phyloP scores from a whole-genome alignment of 2,113 vertebrate genomes.

The Ameiurus melas region DNA sequence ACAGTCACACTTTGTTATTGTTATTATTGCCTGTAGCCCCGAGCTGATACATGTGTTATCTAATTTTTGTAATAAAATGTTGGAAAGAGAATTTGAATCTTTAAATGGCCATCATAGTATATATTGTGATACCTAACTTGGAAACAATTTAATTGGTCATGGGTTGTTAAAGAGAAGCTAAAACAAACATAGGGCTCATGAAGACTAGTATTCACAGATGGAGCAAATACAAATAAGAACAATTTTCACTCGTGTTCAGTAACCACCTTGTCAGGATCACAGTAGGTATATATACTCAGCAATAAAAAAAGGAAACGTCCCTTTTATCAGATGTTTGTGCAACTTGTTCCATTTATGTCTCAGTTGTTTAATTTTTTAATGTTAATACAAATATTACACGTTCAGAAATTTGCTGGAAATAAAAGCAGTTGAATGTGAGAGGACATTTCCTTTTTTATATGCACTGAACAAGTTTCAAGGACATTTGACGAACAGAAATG shows the following conservation, averaged over 20 bases:
- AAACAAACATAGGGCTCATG: background rate
- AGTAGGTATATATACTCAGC: no score
- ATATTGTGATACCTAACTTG: background rate
- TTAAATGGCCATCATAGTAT: background rate
- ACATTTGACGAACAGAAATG: no score
- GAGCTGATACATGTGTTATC: slow-evolving; percentile 36
- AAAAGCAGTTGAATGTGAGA: no score
- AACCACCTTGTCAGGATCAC: no score
- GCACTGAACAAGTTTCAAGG: no score
- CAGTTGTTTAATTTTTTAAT: no score
- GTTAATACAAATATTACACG: no score
- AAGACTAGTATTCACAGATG: background rate
- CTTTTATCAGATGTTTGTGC: no score
- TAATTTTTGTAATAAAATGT: slow-evolving; percentile 52
- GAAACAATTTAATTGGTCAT: background rate
- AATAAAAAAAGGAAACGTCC: no score
- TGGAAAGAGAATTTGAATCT: background rate
- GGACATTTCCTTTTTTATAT: no score
- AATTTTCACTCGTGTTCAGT: background rate
- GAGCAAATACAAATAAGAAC: background rate
- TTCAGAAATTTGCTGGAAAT: no score
- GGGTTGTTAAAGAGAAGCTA: background rate
- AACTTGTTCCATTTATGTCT: no score
- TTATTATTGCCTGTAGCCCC: slow-evolving; percentile 36
- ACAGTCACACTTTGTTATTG: slow-evolving; percentile 5